phyloP scores from a whole-genome alignment of 2,888 invertebrate species.

The Euspilapteryx auroguttella region DNA sequence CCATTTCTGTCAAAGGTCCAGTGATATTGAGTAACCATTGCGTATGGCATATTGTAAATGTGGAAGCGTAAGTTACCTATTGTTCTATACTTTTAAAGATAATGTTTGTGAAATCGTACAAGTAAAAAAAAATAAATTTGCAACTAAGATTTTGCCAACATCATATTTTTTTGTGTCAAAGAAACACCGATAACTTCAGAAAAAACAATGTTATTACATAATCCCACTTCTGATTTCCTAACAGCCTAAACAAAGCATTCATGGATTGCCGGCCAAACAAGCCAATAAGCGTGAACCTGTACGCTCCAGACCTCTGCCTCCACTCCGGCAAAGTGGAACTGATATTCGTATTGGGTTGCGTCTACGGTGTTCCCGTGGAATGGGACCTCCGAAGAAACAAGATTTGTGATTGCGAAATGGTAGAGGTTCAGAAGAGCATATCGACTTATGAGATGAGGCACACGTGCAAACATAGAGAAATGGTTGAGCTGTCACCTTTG shows the following conservation, averaged over 20 bases:
- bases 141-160: no score
- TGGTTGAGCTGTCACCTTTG: constrained; percentile 27
- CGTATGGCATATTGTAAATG: constrained; percentile 45
- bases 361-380: constrained; percentile 25
- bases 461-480: constrained; percentile 29
- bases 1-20: constrained; percentile 37
- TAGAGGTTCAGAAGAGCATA: constrained; percentile 35
- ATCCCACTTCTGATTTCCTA: no score
- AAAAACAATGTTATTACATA: no score
- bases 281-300: constrained; percentile 27
- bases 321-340: constrained; percentile 24
- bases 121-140: no score
- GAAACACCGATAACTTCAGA: no score
- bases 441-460: constrained; percentile 42
- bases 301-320: constrained; percentile 38
- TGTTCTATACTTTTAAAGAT: neutral
- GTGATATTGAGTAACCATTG: constrained; percentile 46
- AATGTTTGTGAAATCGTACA: constrained; percentile 5
- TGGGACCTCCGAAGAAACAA: constrained; percentile 40
- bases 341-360: constrained; percentile 35
- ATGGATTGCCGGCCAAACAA: constrained; percentile 30
- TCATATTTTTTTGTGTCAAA: no score
- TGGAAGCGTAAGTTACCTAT: constrained; percentile 31
- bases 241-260: constrained; percentile 37
- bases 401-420: constrained; percentile 44